Conservation (phyloP, 2,113 vertebrate species). For the Marmota flaviventris region DNA sequence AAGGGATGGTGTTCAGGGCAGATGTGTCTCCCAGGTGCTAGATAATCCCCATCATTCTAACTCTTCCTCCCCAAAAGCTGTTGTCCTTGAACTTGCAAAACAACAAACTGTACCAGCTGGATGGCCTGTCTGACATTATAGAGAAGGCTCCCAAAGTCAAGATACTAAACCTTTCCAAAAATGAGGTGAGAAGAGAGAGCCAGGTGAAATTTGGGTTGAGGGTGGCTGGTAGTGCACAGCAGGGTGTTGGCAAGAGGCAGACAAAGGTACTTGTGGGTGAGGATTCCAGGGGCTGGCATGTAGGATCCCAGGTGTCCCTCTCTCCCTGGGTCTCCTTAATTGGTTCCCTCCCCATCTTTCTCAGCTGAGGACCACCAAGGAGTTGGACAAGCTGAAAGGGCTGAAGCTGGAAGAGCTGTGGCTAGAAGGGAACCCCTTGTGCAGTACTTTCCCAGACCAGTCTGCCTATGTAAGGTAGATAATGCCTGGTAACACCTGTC, state of each 20-base stretch:
- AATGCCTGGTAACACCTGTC: neutral
- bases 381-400: conserved; percentile 92
- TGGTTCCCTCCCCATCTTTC: neutral
- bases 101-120: conserved; percentile 91
- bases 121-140: conserved; percentile 88
- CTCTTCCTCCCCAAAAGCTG: conserved; percentile 78
- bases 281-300: neutral
- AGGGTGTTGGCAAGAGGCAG: neutral
- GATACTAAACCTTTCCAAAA: conserved; percentile 92
- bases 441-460: conserved; percentile 89
- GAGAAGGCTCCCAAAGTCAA: conserved; percentile 89
- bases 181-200: conserved; percentile 84
- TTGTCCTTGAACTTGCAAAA: conserved; percentile 89
- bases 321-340: neutral
- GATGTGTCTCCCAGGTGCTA: neutral
- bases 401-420: conserved; percentile 93
- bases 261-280: neutral
- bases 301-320: neutral
- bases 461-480: conserved; percentile 86
- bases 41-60: neutral
- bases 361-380: conserved; percentile 88
- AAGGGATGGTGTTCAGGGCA: neutral
- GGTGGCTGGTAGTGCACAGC: neutral
- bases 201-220: neutral
- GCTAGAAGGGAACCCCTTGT: conserved; percentile 91